Evolutionary conservation across 1,140 invertebrate species (phyloP).

Genomic region (Coptotermes formosanus): DNA sequence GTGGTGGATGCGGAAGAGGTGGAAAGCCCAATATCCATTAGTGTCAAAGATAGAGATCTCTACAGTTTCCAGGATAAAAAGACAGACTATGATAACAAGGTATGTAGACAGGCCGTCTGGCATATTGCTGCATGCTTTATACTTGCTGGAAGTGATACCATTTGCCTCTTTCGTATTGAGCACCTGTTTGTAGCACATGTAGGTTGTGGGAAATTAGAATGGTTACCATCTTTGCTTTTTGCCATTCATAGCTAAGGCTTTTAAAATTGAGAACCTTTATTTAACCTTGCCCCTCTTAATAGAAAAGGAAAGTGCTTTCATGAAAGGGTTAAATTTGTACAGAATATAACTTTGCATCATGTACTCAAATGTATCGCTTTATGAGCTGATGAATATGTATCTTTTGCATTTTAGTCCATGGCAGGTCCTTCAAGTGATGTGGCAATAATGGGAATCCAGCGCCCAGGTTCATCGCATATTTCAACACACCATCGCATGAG

Average conservation of each 20-base stretch:
- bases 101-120: background rate
- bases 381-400: background rate
- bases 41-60: background rate
- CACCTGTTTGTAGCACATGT: background rate
- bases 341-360: no score
- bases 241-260: no score
- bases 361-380: background rate
- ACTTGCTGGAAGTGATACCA: background rate
- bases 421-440: background rate
- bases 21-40: conserved; percentile 33
- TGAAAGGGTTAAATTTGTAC: no score
- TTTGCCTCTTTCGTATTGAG: background rate
- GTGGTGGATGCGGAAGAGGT: conserved; percentile 40
- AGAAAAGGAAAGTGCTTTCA: no score
- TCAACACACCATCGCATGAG: background rate
- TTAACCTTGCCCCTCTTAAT: no score
- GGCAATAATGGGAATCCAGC: conserved; percentile 17
- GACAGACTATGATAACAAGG: background rate
- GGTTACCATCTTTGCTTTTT: background rate
- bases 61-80: conserved; percentile 6
- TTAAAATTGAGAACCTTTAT: no score
- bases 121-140: background rate
- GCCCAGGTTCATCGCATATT: background rate
- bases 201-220: background rate
- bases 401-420: background rate